Percentiles rank a stretch among this genome's conserved stretches.
phyloP scores from a whole-genome alignment of 2,113 vertebrate species.

The Tringa solitaria region DNA sequence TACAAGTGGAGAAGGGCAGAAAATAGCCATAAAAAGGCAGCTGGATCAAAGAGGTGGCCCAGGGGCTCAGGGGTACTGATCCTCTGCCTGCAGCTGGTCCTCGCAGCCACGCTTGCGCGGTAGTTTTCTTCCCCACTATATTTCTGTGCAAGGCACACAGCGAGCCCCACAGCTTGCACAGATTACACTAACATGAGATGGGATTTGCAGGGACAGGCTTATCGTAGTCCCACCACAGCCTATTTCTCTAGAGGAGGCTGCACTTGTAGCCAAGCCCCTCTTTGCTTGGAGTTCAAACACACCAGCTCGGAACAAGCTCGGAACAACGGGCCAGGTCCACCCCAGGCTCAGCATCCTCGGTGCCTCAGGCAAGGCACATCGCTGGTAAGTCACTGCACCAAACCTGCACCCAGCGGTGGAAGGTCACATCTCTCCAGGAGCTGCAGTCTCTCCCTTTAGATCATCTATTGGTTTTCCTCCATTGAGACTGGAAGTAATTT shows the following conservation, averaged over 20 bases:
- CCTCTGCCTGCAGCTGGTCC: background rate
- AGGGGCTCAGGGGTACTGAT: background rate
- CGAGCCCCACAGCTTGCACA: background rate
- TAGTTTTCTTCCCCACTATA: background rate
- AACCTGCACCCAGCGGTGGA: background rate
- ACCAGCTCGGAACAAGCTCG: background rate
- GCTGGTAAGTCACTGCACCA: background rate
- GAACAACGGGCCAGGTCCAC: background rate
- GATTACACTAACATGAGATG: rapidly evolving
- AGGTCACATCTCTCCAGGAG: rapidly evolving
- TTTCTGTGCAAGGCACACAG: background rate
- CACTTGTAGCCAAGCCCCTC: background rate
- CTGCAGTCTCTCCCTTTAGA: background rate
- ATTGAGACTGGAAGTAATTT: background rate
- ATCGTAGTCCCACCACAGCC: background rate
- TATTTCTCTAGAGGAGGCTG: background rate
- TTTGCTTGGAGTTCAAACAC: background rate
- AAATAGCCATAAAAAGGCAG: background rate
- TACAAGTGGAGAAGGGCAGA: background rate
- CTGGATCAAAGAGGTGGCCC: background rate
- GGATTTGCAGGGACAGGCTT: background rate
- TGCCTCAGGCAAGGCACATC: background rate
- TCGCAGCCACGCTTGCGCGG: background rate
- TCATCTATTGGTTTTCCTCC: background rate
- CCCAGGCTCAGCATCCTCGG: background rate